phyloP scores from a whole-genome alignment of 35 echinoderm and acorn worm species.

The Patiria miniata region DNA sequence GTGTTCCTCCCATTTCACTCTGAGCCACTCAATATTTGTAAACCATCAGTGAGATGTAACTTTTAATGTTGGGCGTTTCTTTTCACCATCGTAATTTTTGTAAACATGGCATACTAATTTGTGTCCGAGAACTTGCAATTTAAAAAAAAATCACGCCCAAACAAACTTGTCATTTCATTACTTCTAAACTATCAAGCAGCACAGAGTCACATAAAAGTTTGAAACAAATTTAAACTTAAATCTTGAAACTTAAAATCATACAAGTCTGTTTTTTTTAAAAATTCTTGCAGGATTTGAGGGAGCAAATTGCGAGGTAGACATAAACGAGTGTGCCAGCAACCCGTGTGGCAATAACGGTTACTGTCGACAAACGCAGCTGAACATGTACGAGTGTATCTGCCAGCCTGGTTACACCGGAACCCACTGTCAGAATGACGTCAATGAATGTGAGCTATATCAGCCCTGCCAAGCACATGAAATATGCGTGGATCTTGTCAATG shows the following conservation, averaged over 20 bases:
- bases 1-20: too few species aligned
- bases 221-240: conserved; percentile 1
- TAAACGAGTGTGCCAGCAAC: conserved; percentile 73
- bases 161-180: too few species aligned
- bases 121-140: too few species aligned
- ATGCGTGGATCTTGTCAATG: conserved; percentile 82
- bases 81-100: too few species aligned
- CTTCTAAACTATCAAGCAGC: neutral
- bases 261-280: neutral
- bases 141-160: too few species aligned
- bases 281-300: conserved; percentile 71
- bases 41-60: too few species aligned
- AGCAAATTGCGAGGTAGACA: conserved; percentile 73
- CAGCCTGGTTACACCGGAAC: conserved; percentile 61
- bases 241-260: neutral
- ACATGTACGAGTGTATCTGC: conserved; percentile 76
- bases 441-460: conserved; percentile 73
- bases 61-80: too few species aligned
- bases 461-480: conserved; percentile 71
- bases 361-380: conserved; percentile 45
- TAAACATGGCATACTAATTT: too few species aligned
- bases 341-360: conserved; percentile 82
- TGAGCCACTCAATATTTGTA: too few species aligned
- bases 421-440: conserved; percentile 81
- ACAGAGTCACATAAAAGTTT: neutral